Percentiles rank a stretch among this genome's conserved stretches.
phyloP scores from a whole-genome alignment of 2,113 vertebrate species.

The Murina feae region DNA sequence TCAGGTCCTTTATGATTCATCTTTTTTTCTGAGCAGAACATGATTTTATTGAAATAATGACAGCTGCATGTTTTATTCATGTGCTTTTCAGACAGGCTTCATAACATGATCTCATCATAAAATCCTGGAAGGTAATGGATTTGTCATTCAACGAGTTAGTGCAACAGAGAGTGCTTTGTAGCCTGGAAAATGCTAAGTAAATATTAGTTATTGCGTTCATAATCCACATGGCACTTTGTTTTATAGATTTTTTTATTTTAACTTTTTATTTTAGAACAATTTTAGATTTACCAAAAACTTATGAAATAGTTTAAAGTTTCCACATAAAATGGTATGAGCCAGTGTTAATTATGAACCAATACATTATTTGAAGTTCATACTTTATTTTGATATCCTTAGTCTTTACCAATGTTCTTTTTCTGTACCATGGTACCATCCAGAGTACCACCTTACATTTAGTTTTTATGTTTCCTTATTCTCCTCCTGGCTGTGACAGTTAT shows the following conservation, averaged over 20 bases:
- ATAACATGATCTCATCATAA: conserved; percentile 72
- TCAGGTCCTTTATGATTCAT: conserved; percentile 58
- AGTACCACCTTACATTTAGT: not conserved
- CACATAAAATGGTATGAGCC: not conserved
- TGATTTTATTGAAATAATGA: conserved; percentile 72
- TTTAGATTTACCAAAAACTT: conserved; percentile 45
- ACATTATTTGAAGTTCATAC: not conserved
- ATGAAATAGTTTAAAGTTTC: not conserved
- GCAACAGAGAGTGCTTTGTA: conserved; percentile 46
- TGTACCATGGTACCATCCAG: not conserved
- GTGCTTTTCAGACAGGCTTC: conserved; percentile 67
- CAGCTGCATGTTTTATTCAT: conserved; percentile 76
- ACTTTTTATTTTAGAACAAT: conserved; percentile 24
- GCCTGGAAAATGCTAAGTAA: conserved; percentile 62
- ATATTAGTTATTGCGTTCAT: conserved; percentile 58
- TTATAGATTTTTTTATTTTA: conserved; percentile 46
- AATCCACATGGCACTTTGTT: conserved; percentile 39
- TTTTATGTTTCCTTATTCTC: not conserved
- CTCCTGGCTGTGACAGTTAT: not conserved
- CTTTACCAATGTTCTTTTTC: not conserved
- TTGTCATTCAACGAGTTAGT: conserved; percentile 68
- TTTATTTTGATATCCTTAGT: not conserved
- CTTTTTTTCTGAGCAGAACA: conserved; percentile 30
- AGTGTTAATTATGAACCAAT: not conserved
- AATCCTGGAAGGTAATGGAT: conserved; percentile 70